Percentiles rank a stretch among this genome's conserved stretches.
Evolutionary conservation across 2,113 vertebrate genomes (phyloP).

Genomic region (Myiopsitta monachus): DNA sequence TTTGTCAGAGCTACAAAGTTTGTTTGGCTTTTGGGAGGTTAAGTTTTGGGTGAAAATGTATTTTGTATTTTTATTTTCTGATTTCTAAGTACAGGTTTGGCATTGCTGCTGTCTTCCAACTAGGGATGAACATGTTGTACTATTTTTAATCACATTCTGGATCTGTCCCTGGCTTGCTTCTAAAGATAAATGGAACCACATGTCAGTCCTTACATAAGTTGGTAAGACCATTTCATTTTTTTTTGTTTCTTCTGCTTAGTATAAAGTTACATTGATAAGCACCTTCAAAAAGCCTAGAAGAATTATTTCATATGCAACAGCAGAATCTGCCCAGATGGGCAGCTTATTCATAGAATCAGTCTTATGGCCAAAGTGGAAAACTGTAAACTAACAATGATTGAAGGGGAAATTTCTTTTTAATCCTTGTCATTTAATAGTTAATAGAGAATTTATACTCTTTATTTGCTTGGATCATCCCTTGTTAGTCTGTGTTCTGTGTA

Average conservation of each 20-base stretch:
- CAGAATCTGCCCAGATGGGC: not conserved
- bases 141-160: conserved; percentile 15
- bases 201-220: conserved; percentile 31
- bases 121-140: not conserved
- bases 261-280: not conserved
- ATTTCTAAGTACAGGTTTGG: not conserved
- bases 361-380: not conserved
- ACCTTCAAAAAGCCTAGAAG: not conserved
- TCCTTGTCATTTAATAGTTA: not conserved
- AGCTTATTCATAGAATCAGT: not conserved
- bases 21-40: not conserved
- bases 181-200: conserved; percentile 26
- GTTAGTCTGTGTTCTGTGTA: not conserved
- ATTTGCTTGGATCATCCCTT: not conserved
- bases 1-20: not conserved
- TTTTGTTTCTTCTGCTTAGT: not conserved
- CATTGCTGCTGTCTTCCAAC: not conserved
- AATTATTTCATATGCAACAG: not conserved
- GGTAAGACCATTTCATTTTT: not conserved
- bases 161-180: not conserved
- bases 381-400: accelerated
- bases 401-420: not conserved
- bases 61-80: conserved; percentile 8
- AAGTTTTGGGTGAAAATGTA: not conserved
- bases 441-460: not conserved